These are phyloP conservation scores for Artibeus lituratus DNA, from an alignment of 2,797 vertebrate species.

Conservation along the genomic window DNA sequence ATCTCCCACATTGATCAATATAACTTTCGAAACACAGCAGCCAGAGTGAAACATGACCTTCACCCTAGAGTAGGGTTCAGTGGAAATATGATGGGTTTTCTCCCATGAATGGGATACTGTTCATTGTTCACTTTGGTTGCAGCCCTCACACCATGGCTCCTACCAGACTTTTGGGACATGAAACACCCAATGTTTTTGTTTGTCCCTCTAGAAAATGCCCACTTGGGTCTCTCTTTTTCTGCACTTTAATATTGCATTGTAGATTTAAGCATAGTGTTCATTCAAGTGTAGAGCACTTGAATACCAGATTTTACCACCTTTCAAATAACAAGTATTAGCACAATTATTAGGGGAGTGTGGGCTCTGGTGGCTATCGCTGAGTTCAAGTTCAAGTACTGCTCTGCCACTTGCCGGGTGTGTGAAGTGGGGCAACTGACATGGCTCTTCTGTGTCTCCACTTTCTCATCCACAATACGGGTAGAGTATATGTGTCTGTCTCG, in stretches of 20 bases:
- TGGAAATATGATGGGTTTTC: background rate
- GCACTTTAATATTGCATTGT: background rate
- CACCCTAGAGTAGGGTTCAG: background rate
- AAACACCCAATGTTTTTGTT: background rate
- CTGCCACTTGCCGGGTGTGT: background rate
- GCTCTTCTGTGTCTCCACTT: background rate
- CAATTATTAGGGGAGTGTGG: background rate
- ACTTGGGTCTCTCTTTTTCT: background rate
- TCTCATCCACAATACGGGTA: background rate
- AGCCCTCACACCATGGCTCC: background rate
- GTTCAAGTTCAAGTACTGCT: background rate
- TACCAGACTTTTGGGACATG: fast-evolving
- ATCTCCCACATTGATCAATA: background rate
- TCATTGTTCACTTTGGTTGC: background rate
- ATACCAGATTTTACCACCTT: background rate
- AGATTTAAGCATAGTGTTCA: background rate
- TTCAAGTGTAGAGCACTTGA: background rate
- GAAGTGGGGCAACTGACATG: background rate
- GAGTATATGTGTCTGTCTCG: background rate
- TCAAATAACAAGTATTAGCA: background rate
- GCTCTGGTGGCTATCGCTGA: background rate
- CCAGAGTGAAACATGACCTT: background rate
- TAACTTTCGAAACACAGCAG: background rate
- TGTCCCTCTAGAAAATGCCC: background rate
- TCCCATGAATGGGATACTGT: background rate